Evolutionary conservation across 1,140 invertebrate species (phyloP), one percentile per base, ranked within the genome.

Genomic region (Copidosoma floridanum): DNA sequence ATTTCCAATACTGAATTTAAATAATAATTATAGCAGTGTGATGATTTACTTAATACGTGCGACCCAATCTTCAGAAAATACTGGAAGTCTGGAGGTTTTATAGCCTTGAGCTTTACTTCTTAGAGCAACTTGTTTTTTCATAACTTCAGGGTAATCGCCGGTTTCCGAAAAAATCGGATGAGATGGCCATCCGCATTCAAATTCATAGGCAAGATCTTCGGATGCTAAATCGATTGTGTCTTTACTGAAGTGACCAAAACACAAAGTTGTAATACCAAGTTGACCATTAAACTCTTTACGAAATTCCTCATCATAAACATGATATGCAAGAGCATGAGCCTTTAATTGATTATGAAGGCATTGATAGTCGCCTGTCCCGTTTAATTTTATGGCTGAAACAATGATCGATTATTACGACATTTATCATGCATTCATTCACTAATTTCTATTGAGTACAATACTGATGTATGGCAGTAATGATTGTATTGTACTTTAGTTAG

Each of bases 251-350:
- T 63, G 55, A 8, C 63, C 53, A 2, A 16, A 32, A 12, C 60
- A 54, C 16, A 57, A 50, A 1, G 63, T 10, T 18, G 65, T 27
- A 11, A 76, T 58, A 4, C 75, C 71, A 2, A 79, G 61, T 50
- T 60, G 72, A 78, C 86, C 86, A 68, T 82, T 79, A 64, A 88
- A 84, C 12, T 68, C 65, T 10, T 73, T 32, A 62, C 83, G 81
- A 69, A 87, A 90, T 54, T 85, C 75, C 1, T 82, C 69, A 41
- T 89, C 77, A 64, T 89, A 91, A 57, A 90, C 32, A 38, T 67
- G 66, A 60, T 72, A 74, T 23, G 68, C 72, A 18, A 64, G 64
- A 21, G 71, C 71, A 40, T 76, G 73, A 23, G 69, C 70, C 65
- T 68, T 68, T 27, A 74, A 58, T 3, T 66, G 57, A 64, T 72